Percentiles rank a stretch among this genome's conserved stretches.
Conservation (phyloP, 2,797 vertebrate species). For the Cuculus canorus region DNA sequence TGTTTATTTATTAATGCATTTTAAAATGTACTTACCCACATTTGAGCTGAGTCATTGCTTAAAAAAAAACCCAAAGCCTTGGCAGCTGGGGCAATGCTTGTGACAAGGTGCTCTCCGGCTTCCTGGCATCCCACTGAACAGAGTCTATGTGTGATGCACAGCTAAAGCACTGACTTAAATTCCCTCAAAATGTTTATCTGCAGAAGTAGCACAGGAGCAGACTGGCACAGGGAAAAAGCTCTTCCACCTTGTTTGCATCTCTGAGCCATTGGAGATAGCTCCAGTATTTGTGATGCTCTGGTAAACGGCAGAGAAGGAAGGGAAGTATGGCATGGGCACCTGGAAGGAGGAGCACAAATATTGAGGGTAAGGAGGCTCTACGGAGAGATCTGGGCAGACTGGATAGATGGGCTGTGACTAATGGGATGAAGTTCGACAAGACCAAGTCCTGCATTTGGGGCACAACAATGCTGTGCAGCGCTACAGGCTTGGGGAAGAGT, state of each 20-base stretch:
- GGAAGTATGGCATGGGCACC: accelerated
- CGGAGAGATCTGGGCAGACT: no score
- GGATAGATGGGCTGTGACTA: no score
- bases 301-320: neutral
- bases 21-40: neutral
- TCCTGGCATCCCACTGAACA: accelerated
- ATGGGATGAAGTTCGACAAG: no score
- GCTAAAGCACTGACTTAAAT: neutral
- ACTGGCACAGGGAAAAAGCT: neutral
- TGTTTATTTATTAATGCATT: constrained; percentile 1
- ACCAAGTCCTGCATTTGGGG: no score
- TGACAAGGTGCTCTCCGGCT: neutral
- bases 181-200: neutral
- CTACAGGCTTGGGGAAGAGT: no score
- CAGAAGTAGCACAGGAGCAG: neutral
- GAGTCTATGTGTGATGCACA: accelerated
- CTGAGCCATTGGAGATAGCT: neutral
- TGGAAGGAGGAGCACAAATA: neutral
- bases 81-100: neutral
- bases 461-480: no score
- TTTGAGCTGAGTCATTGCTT: neutral
- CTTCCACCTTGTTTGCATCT: accelerated
- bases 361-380: no score
- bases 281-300: neutral
- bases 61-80: neutral